phyloP scores from a whole-genome alignment of 2,113 vertebrate species.

The Phalacrocorax pelagicus region DNA sequence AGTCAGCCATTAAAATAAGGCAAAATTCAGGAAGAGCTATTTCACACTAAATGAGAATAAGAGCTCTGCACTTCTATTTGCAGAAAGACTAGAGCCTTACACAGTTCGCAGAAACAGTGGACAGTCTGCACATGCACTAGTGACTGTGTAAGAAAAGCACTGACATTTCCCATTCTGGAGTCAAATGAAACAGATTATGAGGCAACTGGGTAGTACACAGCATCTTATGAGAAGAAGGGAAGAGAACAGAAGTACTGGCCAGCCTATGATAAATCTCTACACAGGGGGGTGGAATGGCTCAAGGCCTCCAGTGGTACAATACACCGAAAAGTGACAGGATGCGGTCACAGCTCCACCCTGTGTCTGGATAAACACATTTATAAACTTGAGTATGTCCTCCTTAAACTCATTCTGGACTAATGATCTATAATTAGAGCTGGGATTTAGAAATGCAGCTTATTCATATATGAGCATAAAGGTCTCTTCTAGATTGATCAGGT shows the following conservation, averaged over 20 bases:
- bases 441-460: background rate
- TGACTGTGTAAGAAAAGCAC: background rate
- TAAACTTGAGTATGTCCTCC: background rate
- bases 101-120: background rate
- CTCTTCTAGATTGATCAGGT: background rate
- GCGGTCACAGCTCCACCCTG: conserved; percentile 68
- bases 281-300: background rate
- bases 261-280: background rate
- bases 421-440: background rate
- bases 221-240: background rate
- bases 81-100: background rate
- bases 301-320: conserved; percentile 30
- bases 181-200: background rate
- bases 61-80: background rate
- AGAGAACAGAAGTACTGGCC: background rate
- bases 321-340: conserved; percentile 26
- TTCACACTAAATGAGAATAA: background rate
- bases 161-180: background rate
- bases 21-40: background rate
- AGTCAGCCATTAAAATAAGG: background rate
- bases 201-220: background rate
- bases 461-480: background rate
- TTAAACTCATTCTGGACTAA: background rate
- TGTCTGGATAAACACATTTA: conserved; percentile 59
- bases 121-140: background rate